Conservation (phyloP, 1,140 invertebrate genomes). For the Microvelia longipes region DNA sequence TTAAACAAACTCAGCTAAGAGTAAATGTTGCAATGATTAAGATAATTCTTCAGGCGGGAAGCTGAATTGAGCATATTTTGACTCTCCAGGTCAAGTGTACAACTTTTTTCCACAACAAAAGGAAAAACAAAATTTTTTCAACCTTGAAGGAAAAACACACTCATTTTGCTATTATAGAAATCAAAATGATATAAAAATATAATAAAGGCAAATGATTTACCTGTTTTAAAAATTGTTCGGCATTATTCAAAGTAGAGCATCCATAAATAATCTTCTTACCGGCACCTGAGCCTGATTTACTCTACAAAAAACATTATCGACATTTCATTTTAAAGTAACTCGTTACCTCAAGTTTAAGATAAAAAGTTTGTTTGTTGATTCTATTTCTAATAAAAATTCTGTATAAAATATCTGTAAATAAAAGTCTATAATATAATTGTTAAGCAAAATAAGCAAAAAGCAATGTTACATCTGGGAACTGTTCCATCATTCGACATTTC, state of each 20-base stretch:
- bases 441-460: neutral
- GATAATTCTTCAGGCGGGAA: no score
- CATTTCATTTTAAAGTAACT: neutral
- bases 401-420: neutral
- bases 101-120: neutral
- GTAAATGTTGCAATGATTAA: no score
- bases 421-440: neutral
- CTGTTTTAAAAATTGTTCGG: slow-evolving; percentile 83
- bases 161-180: neutral
- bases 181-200: neutral
- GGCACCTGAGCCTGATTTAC: slow-evolving; percentile 17
- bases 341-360: neutral
- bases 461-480: neutral
- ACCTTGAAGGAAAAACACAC: neutral
- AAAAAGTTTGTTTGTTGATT: neutral
- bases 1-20: no score
- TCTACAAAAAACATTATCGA: slow-evolving; percentile 14
- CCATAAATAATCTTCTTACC: slow-evolving; percentile 73
- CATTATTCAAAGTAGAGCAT: slow-evolving; percentile 80
- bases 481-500: neutral
- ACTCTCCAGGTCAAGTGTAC: neutral
- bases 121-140: neutral
- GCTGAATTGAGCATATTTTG: no score
- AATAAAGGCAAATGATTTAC: no score
- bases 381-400: neutral